A percentile compares a stretch with the other conserved stretches of the same genome.
Evolutionary conservation across 2,797 vertebrate species (phyloP).

Genomic region (Decapterus maruadsi): DNA sequence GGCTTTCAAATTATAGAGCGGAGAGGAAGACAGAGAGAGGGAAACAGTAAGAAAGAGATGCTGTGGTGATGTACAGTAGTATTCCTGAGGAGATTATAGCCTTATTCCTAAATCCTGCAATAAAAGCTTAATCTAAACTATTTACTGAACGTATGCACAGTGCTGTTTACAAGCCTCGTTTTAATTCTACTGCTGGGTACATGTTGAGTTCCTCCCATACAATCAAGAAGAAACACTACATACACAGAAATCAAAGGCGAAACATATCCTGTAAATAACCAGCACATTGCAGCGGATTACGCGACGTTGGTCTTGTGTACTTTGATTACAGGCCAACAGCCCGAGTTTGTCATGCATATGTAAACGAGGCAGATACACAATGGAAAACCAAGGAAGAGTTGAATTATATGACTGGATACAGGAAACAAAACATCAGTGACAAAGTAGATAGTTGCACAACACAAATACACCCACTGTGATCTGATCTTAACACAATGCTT

Average conservation of each 20-base stretch:
- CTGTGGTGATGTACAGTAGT: conserved; percentile 36
- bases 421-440: conserved; percentile 44
- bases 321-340: conserved; percentile 73
- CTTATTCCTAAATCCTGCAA: conserved; percentile 48
- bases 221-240: conserved; percentile 56
- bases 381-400: conserved; percentile 35
- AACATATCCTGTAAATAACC: conserved; percentile 49
- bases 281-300: conserved; percentile 65
- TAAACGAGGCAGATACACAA: conserved; percentile 60
- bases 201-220: conserved; percentile 48
- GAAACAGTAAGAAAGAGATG: conserved; percentile 41
- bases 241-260: conserved; percentile 71
- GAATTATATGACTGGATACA: conserved; percentile 2
- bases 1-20: conserved; percentile 62
- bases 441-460: conserved; percentile 21
- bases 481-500: conserved; percentile 20
- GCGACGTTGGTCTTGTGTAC: conserved; percentile 50
- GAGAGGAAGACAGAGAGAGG: conserved; percentile 38
- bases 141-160: conserved; percentile 65
- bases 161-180: conserved; percentile 61
- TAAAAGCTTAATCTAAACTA: conserved; percentile 70
- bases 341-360: conserved; percentile 42
- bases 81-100: conserved; percentile 61
- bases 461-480: conserved; percentile 27
- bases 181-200: conserved; percentile 38